Conservation (phyloP, 2,888 invertebrate genomes). For the Erebia palarica region DNA sequence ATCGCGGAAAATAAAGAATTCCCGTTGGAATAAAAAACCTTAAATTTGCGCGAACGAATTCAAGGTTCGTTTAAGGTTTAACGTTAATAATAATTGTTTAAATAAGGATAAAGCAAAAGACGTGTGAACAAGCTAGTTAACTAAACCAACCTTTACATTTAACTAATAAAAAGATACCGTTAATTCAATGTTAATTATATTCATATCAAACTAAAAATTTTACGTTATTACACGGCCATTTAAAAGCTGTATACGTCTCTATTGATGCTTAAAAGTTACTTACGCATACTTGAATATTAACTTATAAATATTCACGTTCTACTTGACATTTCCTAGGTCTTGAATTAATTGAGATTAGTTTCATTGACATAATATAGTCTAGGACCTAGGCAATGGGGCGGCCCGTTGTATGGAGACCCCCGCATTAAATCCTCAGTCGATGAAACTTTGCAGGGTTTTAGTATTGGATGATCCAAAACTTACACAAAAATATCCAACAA, state of each 20-base stretch:
- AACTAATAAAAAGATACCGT: slow-evolving; percentile 1
- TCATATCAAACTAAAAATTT: slow-evolving; percentile 6
- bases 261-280: slow-evolving; percentile 14
- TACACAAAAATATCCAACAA: no score
- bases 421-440: no score
- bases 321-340: slow-evolving; percentile 19
- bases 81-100: neutral
- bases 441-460: no score
- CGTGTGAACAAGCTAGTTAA: neutral
- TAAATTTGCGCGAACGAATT: no score
- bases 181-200: slow-evolving; percentile 8
- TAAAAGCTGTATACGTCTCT: neutral
- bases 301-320: slow-evolving; percentile 12
- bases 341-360: slow-evolving; percentile 12
- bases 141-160: neutral
- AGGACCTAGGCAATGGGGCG: no score
- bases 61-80: no score
- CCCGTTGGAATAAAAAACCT: no score
- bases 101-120: neutral
- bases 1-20: no score
- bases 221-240: slow-evolving; percentile 1
- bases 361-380: slow-evolving; percentile 10
- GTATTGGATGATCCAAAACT: no score
- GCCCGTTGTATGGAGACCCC: no score
- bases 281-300: neutral